Evolutionary conservation across 2,888 invertebrate genomes (phyloP), one percentile per base, ranked within the genome.

Genomic region (Beris chalybata): DNA sequence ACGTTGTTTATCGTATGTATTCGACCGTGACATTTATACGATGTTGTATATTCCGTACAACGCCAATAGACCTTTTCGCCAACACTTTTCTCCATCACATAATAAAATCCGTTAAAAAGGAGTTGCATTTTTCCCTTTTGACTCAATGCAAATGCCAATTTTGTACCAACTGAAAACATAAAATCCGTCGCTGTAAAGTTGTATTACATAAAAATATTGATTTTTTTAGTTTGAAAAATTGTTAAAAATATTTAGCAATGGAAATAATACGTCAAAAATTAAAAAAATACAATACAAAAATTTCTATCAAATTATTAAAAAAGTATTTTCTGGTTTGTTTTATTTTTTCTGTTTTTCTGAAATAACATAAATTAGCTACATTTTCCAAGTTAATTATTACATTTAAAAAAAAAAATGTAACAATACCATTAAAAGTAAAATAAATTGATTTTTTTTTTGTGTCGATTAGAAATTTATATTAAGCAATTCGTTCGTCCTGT

Each of bases 31-130:
- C 81, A 81, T 64, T 74, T 77, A 9, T 71, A 61, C 0, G 71
- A 65, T 4, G 81, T 80, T 6, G 81, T 81, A 58, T 81, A 81
- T 65, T 79, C 76, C 1, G 77, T 78, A 70, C 81, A 81, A 38
- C 81, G 76, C 81, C 81, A 81, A 70, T 81, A 81, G 7, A 76
- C 75, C 70, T 81, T 81, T 30, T 72, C 70, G 0, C 76, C 75
- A 13, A 78, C 74, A 15, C 70, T 70, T 70, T 80, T 81, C 64
- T 81, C 81, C 11, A 75, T 74, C 1, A 80, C 77, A 67, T 78
- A 81, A 67, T 75, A 76, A 70, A 70, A 78, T 29, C 77, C 78
- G 2, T 76, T 74, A 53, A 74, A 70, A 7, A 73, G 69, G 15
- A 81, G 68, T 69, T 78, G 74, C 6, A 71, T 73, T 57, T 76